Conservation (phyloP, 2,888 invertebrate genomes). For the Drosophila picticornis region DNA sequence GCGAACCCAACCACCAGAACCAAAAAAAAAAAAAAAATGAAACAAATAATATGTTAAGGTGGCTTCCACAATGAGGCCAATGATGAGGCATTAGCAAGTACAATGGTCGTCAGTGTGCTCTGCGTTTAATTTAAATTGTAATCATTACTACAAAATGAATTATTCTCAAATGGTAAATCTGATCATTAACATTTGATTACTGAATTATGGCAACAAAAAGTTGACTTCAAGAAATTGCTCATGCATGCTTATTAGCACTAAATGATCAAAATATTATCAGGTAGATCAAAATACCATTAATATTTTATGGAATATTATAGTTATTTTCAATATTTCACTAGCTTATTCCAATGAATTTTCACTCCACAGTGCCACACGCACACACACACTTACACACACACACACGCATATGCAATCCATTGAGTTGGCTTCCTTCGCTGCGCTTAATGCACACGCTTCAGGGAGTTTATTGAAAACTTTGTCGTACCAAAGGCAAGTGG, state of each 20-base stretch:
- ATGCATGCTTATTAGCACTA: not conserved
- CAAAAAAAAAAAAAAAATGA: conserved; percentile 18
- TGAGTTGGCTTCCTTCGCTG: conserved; percentile 71
- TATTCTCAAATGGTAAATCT: too few relatives aligned
- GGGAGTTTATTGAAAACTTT: conserved; percentile 83
- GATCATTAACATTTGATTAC: not conserved
- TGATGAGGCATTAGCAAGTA: conserved; percentile 57
- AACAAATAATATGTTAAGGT: conserved; percentile 64
- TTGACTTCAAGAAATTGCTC: not conserved
- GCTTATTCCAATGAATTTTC: not conserved
- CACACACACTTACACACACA: conserved; percentile 9
- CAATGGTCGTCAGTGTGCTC: conserved; percentile 21
- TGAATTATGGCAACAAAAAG: not conserved
- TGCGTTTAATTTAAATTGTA: not conserved
- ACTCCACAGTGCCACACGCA: conserved; percentile 51
- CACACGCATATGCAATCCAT: conserved; percentile 39
- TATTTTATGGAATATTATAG: not conserved
- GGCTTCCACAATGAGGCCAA: conserved; percentile 71
- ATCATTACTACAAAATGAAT: not conserved
- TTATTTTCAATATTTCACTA: not conserved
- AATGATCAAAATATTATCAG: not conserved
- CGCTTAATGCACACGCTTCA: conserved; percentile 82
- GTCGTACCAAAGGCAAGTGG: conserved; percentile 75
- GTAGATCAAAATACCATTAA: not conserved
- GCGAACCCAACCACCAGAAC: conserved; percentile 7